Evolutionary conservation across 2,113 vertebrate genomes (phyloP), one percentile per base, ranked within the genome.

Genomic region (Pungitius pungitius): DNA sequence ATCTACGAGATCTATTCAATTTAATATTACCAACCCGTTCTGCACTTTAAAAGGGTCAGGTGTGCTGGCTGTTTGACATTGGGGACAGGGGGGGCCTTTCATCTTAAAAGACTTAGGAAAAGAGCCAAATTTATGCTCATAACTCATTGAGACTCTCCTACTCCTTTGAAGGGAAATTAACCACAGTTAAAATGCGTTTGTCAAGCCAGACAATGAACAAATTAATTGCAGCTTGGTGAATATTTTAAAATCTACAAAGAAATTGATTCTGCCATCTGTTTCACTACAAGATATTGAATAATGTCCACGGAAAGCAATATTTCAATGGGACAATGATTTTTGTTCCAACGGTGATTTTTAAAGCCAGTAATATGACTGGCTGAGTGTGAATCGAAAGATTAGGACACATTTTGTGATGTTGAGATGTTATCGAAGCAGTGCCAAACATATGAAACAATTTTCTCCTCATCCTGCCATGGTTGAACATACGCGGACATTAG

Each of bases 91-190:
- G 69, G 43, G 39, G 8, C 52, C 83, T 90, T 92, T 92, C 78
- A 90, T 92, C 83, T 89, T 74, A 37, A 88, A 86, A 91, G 83
- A 88, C 69, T 65, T 82, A 4, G 49, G 30, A 49, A 81, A 81
- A 85, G 65, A 80, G 73, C 63, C 73, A 82, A 70, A 79, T 87
- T 88, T 73, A 83, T 80, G 60, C 56, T 67, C 83, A 89, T 86
- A 86, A 81, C 86, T 84, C 83, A 84, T 67, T 81, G 69, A 84
- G 76, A 83, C 54, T 49, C 75, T 59, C 62, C 62, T 8, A 74
- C 61, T 86, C 63, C 80, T 86, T 90, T 88, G 87, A 91, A 87
- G 88, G 83, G 77, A 88, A 90, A 90, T 91, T 85, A 91, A 81
- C 56, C 75, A 62, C 52, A 85, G 85, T 86, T 88, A 89, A 90